phyloP scores from a whole-genome alignment of 2,797 vertebrate genomes.

The Hyperoplus immaculatus region DNA sequence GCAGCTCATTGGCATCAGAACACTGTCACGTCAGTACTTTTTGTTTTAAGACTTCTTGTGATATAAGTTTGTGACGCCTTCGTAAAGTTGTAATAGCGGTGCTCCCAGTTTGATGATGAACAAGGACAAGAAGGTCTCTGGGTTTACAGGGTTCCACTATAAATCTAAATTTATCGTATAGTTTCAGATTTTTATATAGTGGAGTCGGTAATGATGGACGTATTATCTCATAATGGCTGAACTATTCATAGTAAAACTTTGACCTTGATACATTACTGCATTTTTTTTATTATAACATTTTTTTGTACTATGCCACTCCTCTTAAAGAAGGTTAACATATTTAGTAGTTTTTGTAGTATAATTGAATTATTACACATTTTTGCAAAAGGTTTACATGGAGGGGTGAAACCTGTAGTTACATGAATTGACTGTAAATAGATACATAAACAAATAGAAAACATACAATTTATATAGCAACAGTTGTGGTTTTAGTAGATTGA shows the following conservation, averaged over 20 bases:
- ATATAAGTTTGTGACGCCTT: not conserved
- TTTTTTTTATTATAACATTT: not conserved
- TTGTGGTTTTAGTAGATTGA: not conserved
- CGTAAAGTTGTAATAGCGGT: not conserved
- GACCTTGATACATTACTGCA: not conserved
- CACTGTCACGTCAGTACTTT: not conserved
- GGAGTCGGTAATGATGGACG: not conserved
- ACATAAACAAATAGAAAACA: not conserved
- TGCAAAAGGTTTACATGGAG: not conserved
- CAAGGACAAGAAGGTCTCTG: not conserved
- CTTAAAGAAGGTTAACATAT: not conserved
- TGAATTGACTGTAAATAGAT: not conserved
- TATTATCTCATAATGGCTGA: not conserved
- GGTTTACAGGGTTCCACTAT: not conserved
- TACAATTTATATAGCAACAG: not conserved
- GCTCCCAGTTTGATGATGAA: not conserved
- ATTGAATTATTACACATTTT: not conserved
- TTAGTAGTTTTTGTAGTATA: not conserved
- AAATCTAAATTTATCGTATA: not conserved
- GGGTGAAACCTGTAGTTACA: not conserved
- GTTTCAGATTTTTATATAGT: not conserved
- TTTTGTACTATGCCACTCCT: no score
- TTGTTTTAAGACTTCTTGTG: not conserved
- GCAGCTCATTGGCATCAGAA: conserved; percentile 18
- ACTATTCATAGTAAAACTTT: not conserved